These are phyloP conservation scores for Schizopygopsis malacanthus DNA, from an alignment of 2,797 vertebrate genomes.

Conservation along the genomic window DNA sequence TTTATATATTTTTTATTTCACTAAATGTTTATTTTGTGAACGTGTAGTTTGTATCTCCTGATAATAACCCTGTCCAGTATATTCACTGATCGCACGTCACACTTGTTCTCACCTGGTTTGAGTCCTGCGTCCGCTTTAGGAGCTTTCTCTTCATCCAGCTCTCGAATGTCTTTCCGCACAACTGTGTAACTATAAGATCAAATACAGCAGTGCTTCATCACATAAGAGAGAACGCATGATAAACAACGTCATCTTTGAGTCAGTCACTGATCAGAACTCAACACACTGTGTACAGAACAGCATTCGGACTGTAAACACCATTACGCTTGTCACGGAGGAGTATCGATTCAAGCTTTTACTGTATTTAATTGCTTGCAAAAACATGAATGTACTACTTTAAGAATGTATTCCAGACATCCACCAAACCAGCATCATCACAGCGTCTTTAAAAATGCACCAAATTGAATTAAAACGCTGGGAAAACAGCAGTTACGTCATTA, in stretches of 20 bases:
- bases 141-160: slow-evolving; percentile 72
- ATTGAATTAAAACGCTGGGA: not conserved
- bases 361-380: not conserved
- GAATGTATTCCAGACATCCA: not conserved
- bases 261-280: not conserved
- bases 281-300: not conserved
- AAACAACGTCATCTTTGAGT: not conserved
- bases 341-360: not conserved
- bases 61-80: not conserved
- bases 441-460: no score
- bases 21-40: not conserved
- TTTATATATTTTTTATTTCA: no score
- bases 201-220: slow-evolving; percentile 1
- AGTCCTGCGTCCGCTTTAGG: slow-evolving; percentile 78
- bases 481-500: not conserved
- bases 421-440: not conserved
- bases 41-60: not conserved
- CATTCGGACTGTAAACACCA: not conserved
- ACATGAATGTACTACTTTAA: not conserved
- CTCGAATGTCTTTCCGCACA: slow-evolving; percentile 78
- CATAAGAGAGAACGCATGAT: not conserved
- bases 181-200: slow-evolving; percentile 76
- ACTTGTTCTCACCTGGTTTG: slow-evolving; percentile 75
- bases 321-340: not conserved
- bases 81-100: not conserved